These are phyloP conservation scores for Lepilemur ruficaudatus DNA, from an alignment of 2,797 vertebrate species.

Conservation along the genomic window DNA sequence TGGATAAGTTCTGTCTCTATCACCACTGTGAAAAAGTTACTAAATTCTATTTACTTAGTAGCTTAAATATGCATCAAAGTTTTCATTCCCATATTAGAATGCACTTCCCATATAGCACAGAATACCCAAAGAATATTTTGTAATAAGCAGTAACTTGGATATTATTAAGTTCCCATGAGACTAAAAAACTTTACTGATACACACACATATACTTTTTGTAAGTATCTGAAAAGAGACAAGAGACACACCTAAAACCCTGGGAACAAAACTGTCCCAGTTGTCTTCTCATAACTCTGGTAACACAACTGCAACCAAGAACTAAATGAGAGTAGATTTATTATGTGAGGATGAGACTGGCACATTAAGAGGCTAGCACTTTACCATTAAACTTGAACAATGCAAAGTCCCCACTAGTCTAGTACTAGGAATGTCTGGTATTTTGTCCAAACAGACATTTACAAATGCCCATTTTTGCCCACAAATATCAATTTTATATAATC, in stretches of 20 bases:
- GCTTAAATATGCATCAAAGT: background rate
- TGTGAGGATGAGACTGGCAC: background rate
- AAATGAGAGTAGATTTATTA: conserved; percentile 15
- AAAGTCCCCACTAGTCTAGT: background rate
- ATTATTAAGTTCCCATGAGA: background rate
- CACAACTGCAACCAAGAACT: conserved; percentile 20
- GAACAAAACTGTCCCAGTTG: conserved; percentile 17
- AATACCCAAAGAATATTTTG: background rate
- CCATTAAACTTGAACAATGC: background rate
- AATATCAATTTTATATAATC: conserved; percentile 34
- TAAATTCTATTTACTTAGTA: background rate
- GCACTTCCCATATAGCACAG: background rate
- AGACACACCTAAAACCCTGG: background rate
- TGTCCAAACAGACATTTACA: background rate
- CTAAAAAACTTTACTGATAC: background rate
- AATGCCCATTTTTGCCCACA: background rate
- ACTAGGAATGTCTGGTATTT: background rate
- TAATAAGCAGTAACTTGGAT: background rate
- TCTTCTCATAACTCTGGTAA: conserved; percentile 11
- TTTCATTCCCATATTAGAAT: conserved; percentile 38
- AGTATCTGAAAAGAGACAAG: conserved; percentile 23
- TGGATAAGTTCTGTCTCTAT: background rate
- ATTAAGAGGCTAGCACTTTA: background rate
- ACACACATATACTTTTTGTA: background rate
- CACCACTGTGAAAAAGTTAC: background rate